Base-by-base conservation (phyloP, 2,797 vertebrate species). In the Pangasius macronema region DNA sequence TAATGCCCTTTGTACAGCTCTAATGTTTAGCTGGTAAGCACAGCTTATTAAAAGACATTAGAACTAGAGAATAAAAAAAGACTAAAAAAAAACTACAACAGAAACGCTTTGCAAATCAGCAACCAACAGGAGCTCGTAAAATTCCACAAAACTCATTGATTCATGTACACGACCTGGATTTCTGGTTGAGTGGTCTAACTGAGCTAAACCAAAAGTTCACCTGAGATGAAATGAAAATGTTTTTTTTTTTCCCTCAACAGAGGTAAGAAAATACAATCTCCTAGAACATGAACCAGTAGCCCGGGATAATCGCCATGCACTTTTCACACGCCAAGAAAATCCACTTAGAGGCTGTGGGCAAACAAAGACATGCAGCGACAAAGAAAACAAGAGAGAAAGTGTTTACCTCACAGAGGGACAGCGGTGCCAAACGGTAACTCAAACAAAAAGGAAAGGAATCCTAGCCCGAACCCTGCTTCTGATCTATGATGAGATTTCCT, bases 321-420 rank as follows among this genome's bases (percentile, higher is more conserved):
- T 75, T 65, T 83, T 51, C 70, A 55, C 82, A 85, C 59, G 53
- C 85, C 63, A 83, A 61, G 30, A 84, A 84, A 36, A 86, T 70
- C 81, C 65, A 76, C 84, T 85, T 39, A 86, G 79, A 86, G 85
- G 72, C 83, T 86, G 33, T 79, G 76, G 76, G 76, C 84, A 90
- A 90, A 88, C 84, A 89, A 75, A 77, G 46, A 82, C 73, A 77
- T 33, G 70, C 33, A 53, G n/a, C 27, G 59, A 68, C 22, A 72
- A 85, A 87, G 51, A 73, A 84, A 75, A 72, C 20, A 27, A 22
- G 57, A 86, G 65, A 87, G 63, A 81, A 42, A 86, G 84, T 39
- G 79, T 84, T 91, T 91, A 91, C 89, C 90, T 90, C 83, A 20
- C 51, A 53, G 33, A 90, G 46, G 30, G 55, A 65, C 75, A 65